Conservation (phyloP, 2,888 invertebrate genomes). For the Andrena chrysosceles region DNA sequence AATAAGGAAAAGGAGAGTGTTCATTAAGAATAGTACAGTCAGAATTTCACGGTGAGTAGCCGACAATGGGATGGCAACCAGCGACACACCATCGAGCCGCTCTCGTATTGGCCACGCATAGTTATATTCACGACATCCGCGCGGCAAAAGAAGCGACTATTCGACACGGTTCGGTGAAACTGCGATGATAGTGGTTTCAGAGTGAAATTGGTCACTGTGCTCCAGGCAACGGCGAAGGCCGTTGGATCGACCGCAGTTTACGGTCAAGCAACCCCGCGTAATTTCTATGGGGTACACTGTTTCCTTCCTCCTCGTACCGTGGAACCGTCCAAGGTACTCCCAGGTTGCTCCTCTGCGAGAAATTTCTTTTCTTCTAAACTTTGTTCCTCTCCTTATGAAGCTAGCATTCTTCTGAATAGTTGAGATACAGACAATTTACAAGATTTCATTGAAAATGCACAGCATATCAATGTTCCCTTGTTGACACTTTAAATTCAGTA, state of each 20-base stretch:
- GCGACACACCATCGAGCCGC: slow-evolving; percentile 33
- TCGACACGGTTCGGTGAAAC: slow-evolving; percentile 69
- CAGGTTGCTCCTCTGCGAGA: slow-evolving; percentile 23
- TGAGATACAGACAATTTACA: no score
- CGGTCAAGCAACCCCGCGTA: slow-evolving; percentile 67
- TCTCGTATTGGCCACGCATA: slow-evolving; percentile 65
- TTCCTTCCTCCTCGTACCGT: slow-evolving; percentile 12
- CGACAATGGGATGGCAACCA: slow-evolving; percentile 60
- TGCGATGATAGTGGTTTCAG: slow-evolving; percentile 70
- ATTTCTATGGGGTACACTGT: slow-evolving; percentile 59
- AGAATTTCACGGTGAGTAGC: slow-evolving; percentile 71
- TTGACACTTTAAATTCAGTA: no score
- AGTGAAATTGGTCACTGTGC: slow-evolving; percentile 73
- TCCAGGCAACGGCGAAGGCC: slow-evolving; percentile 68
- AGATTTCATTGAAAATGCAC: no score
- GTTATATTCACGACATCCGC: slow-evolving; percentile 75
- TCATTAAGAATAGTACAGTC: slow-evolving; percentile 64
- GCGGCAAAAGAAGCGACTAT: slow-evolving; percentile 73
- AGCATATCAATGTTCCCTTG: no score
- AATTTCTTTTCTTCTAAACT: not conserved
- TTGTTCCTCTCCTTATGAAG: not conserved
- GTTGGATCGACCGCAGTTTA: slow-evolving; percentile 69
- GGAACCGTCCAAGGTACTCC: not conserved
- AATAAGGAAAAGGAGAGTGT: slow-evolving; percentile 41
- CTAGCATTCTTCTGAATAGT: no score